These are phyloP conservation scores for Candoia aspera DNA, from an alignment of 2,113 vertebrate genomes.

Conservation along the genomic window DNA sequence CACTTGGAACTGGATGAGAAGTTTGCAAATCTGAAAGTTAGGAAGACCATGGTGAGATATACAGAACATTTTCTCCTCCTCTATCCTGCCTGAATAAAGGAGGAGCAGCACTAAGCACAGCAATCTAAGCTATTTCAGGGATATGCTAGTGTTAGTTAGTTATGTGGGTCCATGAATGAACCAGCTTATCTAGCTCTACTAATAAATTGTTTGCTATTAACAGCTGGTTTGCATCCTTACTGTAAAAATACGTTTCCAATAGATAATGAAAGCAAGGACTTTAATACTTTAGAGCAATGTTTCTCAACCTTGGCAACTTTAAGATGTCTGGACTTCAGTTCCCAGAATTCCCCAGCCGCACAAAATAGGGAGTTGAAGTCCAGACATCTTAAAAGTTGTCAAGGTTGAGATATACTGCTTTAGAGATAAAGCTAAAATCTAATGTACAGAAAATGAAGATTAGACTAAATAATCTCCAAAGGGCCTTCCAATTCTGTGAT, in stretches of 20 bases:
- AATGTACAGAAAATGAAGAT: background rate
- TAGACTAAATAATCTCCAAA: background rate
- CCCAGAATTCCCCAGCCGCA: no score
- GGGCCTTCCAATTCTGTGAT: background rate
- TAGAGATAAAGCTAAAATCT: background rate
- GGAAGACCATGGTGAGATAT: no score
- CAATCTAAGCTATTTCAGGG: background rate
- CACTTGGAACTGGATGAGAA: background rate
- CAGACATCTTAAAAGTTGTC: no score
- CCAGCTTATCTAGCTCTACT: no score
- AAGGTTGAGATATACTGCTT: no score
- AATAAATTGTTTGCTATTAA: no score
- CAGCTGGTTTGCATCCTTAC: background rate
- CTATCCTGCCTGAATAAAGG: background rate
- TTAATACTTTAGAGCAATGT: no score
- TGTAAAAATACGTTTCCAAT: background rate
- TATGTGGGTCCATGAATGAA: background rate
- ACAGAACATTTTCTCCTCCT: background rate
- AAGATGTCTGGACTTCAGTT: no score
- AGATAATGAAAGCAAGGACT: background rate
- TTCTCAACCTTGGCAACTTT: no score
- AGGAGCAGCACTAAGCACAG: background rate
- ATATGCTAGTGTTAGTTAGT: background rate
- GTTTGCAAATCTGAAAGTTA: slow-evolving; percentile 1
- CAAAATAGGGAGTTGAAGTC: no score